phyloP scores from a whole-genome alignment of 2,113 vertebrate species.

The Triplophysa rosa region DNA sequence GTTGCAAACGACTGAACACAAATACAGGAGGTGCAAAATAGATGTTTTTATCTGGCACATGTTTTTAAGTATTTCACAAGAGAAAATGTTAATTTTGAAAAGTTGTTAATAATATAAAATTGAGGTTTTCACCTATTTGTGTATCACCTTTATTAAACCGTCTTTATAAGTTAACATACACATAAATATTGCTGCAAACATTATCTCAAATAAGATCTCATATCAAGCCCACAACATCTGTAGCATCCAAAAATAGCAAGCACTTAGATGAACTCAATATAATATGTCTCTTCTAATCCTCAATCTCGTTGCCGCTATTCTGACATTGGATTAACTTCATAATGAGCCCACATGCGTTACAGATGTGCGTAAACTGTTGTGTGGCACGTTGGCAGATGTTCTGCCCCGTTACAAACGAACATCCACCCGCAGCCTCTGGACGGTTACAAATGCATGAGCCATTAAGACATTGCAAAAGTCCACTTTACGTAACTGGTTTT shows the following conservation, averaged over 20 bases:
- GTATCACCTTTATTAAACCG: too few species aligned
- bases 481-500: slow-evolving; percentile 57
- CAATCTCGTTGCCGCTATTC: slow-evolving; percentile 50
- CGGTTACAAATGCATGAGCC: slow-evolving; percentile 28
- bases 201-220: slow-evolving; percentile 8
- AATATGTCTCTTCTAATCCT: slow-evolving; percentile 46
- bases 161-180: too few species aligned
- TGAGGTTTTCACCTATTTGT: too few species aligned
- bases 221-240: slow-evolving; percentile 22
- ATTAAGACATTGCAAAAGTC: slow-evolving; percentile 58
- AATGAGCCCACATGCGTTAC: slow-evolving; percentile 9
- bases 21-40: too few species aligned
- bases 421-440: background rate
- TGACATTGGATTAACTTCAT: slow-evolving; percentile 21
- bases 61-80: too few species aligned
- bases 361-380: background rate
- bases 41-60: too few species aligned
- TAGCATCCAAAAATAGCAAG: slow-evolving; percentile 49
- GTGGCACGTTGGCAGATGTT: background rate
- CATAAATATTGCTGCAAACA: background rate
- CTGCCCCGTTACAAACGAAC: background rate
- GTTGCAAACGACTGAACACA: too few species aligned
- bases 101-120: too few species aligned
- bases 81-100: too few species aligned
- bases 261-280: slow-evolving; percentile 35